Conservation (phyloP, 2,888 invertebrate species). For the Chrysomela aeneicollis region DNA sequence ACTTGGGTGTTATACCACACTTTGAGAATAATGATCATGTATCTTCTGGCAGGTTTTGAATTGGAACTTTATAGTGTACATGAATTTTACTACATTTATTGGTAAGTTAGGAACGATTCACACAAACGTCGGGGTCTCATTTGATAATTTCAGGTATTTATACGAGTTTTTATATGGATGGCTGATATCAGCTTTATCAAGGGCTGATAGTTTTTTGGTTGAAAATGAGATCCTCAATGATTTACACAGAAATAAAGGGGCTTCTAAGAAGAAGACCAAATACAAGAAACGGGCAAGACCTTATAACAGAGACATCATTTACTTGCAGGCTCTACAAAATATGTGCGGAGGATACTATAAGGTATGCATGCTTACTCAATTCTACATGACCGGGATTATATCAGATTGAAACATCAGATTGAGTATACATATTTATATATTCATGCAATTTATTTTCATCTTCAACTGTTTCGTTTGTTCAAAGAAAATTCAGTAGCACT, state of each 20-base stretch:
- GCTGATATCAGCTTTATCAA: constrained; percentile 87
- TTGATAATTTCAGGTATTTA: constrained; percentile 72
- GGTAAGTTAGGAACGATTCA: constrained; percentile 66
- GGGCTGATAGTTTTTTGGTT: constrained; percentile 85
- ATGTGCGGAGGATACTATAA: constrained; percentile 96
- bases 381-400: too few relatives aligned
- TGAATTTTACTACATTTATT: constrained; percentile 95
- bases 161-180: constrained; percentile 95
- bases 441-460: background rate
- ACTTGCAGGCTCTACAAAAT: constrained; percentile 91
- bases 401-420: too few relatives aligned
- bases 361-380: constrained; percentile 63
- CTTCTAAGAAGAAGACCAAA: constrained; percentile 73
- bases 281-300: constrained; percentile 70
- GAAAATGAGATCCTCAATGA: constrained; percentile 68
- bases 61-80: constrained; percentile 94
- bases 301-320: constrained; percentile 83
- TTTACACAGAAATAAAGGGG: constrained; percentile 62
- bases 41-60: constrained; percentile 92
- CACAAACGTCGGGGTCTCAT: background rate
- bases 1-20: constrained; percentile 97
- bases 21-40: constrained; percentile 90
- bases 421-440: too few relatives aligned
- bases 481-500: too few relatives aligned
- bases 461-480: constrained; percentile 3